These are phyloP conservation scores for Lytechinus variegatus DNA, from an alignment of 35 echinoderm and acorn worm genomes.

Conservation along the genomic window DNA sequence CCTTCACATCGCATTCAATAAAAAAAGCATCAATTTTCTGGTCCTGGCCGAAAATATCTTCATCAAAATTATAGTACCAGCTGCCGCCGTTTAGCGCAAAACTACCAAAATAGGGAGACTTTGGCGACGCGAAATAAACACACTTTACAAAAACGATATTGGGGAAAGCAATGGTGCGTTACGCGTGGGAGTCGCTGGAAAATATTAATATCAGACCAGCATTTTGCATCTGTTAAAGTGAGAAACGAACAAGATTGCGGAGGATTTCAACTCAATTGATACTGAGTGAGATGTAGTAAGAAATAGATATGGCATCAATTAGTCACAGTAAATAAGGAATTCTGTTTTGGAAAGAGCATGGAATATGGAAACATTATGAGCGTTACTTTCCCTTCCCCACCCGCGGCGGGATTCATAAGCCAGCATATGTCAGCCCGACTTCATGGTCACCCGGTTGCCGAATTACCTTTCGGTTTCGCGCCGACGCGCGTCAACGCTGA, in stretches of 20 bases:
- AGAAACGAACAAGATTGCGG: not conserved
- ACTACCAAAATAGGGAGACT: slow-evolving; percentile 39
- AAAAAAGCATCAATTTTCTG: not conserved
- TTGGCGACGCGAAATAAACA: slow-evolving; percentile 35
- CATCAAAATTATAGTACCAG: slow-evolving; percentile 13
- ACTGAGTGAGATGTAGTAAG: not conserved
- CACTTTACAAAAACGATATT: slow-evolving; percentile 4
- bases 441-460: slow-evolving; percentile 8
- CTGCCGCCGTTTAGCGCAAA: slow-evolving; percentile 44
- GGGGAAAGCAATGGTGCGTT: not conserved
- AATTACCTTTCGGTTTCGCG: slow-evolving; percentile 44
- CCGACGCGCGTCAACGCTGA: slow-evolving; percentile 16
- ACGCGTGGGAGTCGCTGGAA: not conserved
- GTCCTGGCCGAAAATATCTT: not conserved
- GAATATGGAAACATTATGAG: not conserved
- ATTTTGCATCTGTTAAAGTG: not conserved
- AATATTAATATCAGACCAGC: not conserved
- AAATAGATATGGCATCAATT: slow-evolving; percentile 32
- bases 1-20: not conserved
- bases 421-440: slow-evolving; percentile 20
- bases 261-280: not conserved
- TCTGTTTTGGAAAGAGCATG: slow-evolving; percentile 18
- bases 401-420: not conserved
- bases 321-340: slow-evolving; percentile 40
- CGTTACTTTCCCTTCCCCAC: not conserved